phyloP scores from a whole-genome alignment of 2,888 invertebrate species.

The Aspidiotus rigidus region DNA sequence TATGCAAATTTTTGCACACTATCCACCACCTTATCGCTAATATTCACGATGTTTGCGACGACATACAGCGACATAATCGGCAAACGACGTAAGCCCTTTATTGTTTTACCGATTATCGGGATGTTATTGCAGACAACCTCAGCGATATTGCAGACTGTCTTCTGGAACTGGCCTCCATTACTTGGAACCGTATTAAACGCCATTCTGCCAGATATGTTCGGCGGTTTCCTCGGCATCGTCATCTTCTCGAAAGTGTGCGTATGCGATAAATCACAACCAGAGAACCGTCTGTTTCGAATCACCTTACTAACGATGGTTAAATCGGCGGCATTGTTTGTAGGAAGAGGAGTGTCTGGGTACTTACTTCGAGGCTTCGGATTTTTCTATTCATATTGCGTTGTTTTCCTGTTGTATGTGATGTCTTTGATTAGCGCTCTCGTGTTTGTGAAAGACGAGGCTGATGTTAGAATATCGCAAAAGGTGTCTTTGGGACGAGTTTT shows the following conservation, averaged over 20 bases:
- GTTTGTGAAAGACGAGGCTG: constrained; percentile 4
- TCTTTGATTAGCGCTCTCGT: constrained; percentile 1
- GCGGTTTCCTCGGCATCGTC: background rate
- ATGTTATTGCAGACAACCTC: constrained; percentile 36
- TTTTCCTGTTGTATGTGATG: background rate
- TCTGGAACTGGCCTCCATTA: constrained; percentile 37
- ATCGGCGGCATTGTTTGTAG: background rate
- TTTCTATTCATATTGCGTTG: constrained; percentile 9
- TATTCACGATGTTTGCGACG: background rate
- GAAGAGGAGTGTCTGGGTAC: constrained; percentile 11
- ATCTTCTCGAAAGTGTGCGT: constrained; percentile 5
- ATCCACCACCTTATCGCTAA: background rate
- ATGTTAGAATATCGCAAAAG: background rate
- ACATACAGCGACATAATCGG: constrained; percentile 18
- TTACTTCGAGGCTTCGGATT: constrained; percentile 14
- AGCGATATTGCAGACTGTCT: constrained; percentile 37
- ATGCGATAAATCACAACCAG: background rate
- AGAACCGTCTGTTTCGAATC: constrained; percentile 15
- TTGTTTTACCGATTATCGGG: constrained; percentile 36
- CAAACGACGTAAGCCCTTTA: constrained; percentile 35
- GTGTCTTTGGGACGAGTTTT: background rate
- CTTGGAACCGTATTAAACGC: background rate
- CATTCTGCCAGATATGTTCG: background rate
- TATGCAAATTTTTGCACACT: constrained; percentile 1
- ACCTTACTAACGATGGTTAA: constrained; percentile 6